phyloP scores from a whole-genome alignment of 2,888 invertebrate species.

The Drosophila dives region DNA sequence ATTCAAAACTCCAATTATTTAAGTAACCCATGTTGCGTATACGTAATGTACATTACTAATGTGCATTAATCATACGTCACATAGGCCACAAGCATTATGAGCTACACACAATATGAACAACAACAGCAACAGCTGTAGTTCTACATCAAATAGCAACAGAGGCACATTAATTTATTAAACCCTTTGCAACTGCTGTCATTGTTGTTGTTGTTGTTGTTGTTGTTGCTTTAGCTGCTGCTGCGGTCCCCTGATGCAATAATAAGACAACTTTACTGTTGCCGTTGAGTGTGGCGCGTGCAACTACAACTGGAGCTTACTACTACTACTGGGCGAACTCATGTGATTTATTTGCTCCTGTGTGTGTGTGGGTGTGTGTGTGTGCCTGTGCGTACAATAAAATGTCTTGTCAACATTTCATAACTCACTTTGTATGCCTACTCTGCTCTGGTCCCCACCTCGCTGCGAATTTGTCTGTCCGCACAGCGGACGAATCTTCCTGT shows the following conservation, averaged over 20 bases:
- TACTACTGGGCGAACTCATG: conserved; percentile 23
- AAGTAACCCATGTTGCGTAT: conserved; percentile 29
- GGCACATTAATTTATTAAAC: conserved; percentile 64
- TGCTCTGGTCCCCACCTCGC: not conserved
- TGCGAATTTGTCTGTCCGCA: conserved; percentile 13
- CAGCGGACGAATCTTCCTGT: conserved; percentile 37
- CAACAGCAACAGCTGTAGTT: conserved; percentile 8
- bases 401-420: conserved; percentile 80
- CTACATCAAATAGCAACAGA: conserved; percentile 19
- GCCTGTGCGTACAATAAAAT: conserved; percentile 64
- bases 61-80: conserved; percentile 54
- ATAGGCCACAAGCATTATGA: conserved; percentile 20
- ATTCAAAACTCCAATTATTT: conserved; percentile 35
- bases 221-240: not conserved
- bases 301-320: conserved; percentile 14
- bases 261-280: conserved; percentile 60
- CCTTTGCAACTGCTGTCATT: conserved; percentile 11
- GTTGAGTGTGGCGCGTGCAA: conserved; percentile 45
- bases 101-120: conserved; percentile 7
- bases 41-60: conserved; percentile 47
- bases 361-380: conserved; percentile 2
- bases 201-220: not conserved
- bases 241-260: conserved; percentile 75
- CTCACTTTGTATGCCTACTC: conserved; percentile 68
- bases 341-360: conserved; percentile 55